Evolutionary conservation across 2,797 vertebrate genomes (phyloP).

Genomic region (Denticeps clupeoides): DNA sequence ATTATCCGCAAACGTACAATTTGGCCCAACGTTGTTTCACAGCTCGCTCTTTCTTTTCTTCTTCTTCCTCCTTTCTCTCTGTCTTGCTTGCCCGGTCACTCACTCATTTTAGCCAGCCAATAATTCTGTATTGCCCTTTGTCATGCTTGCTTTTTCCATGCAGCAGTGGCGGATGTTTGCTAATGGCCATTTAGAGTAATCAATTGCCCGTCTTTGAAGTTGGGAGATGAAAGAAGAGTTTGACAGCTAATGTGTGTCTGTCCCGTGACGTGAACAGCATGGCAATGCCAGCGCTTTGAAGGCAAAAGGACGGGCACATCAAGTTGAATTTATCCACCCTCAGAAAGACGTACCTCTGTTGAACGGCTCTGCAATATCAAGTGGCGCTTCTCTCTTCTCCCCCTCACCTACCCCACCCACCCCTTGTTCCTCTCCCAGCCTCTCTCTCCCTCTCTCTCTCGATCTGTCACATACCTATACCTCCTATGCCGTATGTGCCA

Average conservation of each 20-base stretch:
- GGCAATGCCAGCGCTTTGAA: slow-evolving; percentile 59
- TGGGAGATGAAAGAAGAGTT: slow-evolving; percentile 65
- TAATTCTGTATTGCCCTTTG: slow-evolving; percentile 49
- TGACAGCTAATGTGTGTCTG: slow-evolving; percentile 64
- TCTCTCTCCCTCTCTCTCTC: slow-evolving; percentile 40
- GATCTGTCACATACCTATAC: slow-evolving; percentile 55
- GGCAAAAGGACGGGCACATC: slow-evolving; percentile 45
- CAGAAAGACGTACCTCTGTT: slow-evolving; percentile 46
- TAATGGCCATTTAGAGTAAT: slow-evolving; percentile 74
- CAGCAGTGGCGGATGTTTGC: slow-evolving; percentile 55
- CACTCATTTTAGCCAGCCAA: slow-evolving; percentile 39
- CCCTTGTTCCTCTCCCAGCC: slow-evolving; percentile 21
- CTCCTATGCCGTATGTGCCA: slow-evolving; percentile 53
- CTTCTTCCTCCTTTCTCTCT: slow-evolving; percentile 23
- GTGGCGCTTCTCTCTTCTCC: slow-evolving; percentile 44
- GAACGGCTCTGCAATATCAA: slow-evolving; percentile 41
- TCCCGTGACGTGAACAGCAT: slow-evolving; percentile 63
- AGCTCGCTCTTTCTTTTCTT: slow-evolving; percentile 12
- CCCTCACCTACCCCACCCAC: slow-evolving; percentile 19
- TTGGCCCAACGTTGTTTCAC: not conserved
- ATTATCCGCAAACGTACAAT: slow-evolving; percentile 15
- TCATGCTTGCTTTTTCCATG: slow-evolving; percentile 46
- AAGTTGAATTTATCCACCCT: slow-evolving; percentile 56
- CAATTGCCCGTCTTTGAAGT: slow-evolving; percentile 67
- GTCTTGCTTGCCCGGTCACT: slow-evolving; percentile 26